Percentiles rank a stretch among this genome's conserved stretches.
phyloP scores from a whole-genome alignment of 2,797 vertebrate species.

The Margarornis squamiger region DNA sequence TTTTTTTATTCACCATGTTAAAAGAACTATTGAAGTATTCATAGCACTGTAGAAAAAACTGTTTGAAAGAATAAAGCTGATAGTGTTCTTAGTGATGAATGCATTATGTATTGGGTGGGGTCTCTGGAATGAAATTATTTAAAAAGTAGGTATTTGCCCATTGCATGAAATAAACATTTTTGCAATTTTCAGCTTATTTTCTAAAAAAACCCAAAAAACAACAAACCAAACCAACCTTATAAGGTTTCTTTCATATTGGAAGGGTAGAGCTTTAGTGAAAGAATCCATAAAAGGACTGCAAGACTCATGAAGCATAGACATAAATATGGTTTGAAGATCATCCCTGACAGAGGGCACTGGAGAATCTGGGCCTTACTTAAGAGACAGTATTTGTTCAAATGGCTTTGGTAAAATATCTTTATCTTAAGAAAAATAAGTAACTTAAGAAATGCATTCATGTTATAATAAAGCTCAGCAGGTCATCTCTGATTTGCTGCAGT shows the following conservation, averaged over 20 bases:
- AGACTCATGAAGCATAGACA: not conserved
- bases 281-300: not conserved
- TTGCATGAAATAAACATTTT: not conserved
- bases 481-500: not conserved
- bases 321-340: not conserved
- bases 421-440: not conserved
- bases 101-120: not conserved
- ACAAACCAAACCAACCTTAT: not conserved
- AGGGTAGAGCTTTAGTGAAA: not conserved
- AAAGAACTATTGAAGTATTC: not conserved
- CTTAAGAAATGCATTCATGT: not conserved
- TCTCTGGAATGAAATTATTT: not conserved
- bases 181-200: not conserved
- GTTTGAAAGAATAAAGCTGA: not conserved
- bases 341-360: not conserved
- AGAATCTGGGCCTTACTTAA: not conserved
- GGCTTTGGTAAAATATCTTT: not conserved
- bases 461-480: not conserved
- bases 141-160: not conserved
- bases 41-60: not conserved
- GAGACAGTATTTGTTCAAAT: not conserved
- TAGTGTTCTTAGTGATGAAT: not conserved
- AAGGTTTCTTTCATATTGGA: not conserved
- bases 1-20: not conserved
- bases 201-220: not conserved